Base-by-base conservation (phyloP, 1,140 invertebrate species). In the Orius laevigatus region DNA sequence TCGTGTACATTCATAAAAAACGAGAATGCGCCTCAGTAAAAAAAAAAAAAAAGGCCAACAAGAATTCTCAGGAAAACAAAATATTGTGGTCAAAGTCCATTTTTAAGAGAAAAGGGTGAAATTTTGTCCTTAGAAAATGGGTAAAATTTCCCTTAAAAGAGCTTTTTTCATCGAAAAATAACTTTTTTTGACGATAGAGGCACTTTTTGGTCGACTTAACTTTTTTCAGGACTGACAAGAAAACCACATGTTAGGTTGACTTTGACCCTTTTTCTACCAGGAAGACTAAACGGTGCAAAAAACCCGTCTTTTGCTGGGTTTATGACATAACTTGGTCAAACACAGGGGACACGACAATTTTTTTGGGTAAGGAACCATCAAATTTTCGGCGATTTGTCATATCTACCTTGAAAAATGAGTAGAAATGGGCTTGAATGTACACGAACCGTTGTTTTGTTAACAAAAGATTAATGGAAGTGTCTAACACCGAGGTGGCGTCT, bases 401-500 rank as follows among this genome's bases (percentile, higher is more conserved):
- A n/a, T n/a, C n/a, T n/a, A n/a, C n/a, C n/a, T n/a, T n/a, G n/a
- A n/a, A n/a, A n/a, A n/a, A n/a, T n/a, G n/a, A 34, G 33, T 34
- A 34, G n/a, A 34, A 34, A 34, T n/a, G n/a, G n/a, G 8, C 33
- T 18, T 6, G 5, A 42, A 19, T 16, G 10, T 16, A 42, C 5
- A 42, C 40, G 12, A 16, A 42, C 40, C 12, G 11, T 14, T 5
- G 4, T 14, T 42, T 16, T 43, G 41, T 20, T 43, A 12, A 20
- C 41, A 11, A 19, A 31, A 31, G 19, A 31, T 31, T 45, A 45
- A 45, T 45, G 43, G 18, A 53, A 48, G 34, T 53, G 49, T 19
- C 52, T 18, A 10, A 52, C 52, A 8, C 50, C 50, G 1, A 52
- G 20, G 40, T 56, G 46, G 14, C 53, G 49, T 16, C 57, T 16